Percentiles rank a stretch among this genome's conserved stretches.
Conservation (phyloP, 2,797 vertebrate species). For the Notolabrus celidotus region DNA sequence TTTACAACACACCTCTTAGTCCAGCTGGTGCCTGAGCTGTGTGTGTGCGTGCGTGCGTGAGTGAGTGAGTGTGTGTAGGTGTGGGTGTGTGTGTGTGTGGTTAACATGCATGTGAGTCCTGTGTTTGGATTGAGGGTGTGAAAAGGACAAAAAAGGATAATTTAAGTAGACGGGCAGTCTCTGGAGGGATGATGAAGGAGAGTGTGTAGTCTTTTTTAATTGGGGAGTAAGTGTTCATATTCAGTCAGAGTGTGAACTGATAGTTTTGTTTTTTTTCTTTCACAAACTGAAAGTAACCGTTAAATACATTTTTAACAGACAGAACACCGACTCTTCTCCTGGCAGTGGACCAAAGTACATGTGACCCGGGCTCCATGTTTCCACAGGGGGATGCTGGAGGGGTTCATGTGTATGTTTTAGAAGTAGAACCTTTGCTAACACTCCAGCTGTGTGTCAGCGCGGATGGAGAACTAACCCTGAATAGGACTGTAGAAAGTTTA, state of each 20-base stretch:
- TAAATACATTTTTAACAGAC: conserved; percentile 34
- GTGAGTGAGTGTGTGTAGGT: neutral
- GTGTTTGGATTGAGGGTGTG: neutral
- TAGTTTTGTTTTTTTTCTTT: conserved; percentile 21
- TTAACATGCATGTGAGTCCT: neutral
- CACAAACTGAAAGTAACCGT: neutral
- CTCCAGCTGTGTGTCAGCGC: conserved; percentile 53
- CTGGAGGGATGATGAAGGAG: too few relatives aligned
- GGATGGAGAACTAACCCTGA: conserved; percentile 69
- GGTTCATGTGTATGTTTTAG: conserved; percentile 53
- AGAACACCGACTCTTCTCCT: neutral
- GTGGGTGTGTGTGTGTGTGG: neutral
- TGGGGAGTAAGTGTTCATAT: fast-evolving
- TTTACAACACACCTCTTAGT: too few relatives aligned
- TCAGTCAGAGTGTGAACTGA: conserved; percentile 3
- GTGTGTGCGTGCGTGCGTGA: neutral
- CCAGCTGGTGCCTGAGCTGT: neutral
- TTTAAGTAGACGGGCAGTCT: neutral
- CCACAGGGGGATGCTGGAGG: conserved; percentile 22
- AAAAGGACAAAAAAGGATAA: neutral
- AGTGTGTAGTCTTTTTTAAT: neutral
- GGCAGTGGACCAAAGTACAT: conserved; percentile 26
- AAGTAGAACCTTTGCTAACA: conserved; percentile 74
- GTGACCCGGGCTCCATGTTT: neutral
- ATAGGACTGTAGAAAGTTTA: conserved; percentile 71